A percentile compares a stretch with the other conserved stretches of the same genome.
Conservation (phyloP, 2,113 vertebrate genomes). For the Elephas maximus region DNA sequence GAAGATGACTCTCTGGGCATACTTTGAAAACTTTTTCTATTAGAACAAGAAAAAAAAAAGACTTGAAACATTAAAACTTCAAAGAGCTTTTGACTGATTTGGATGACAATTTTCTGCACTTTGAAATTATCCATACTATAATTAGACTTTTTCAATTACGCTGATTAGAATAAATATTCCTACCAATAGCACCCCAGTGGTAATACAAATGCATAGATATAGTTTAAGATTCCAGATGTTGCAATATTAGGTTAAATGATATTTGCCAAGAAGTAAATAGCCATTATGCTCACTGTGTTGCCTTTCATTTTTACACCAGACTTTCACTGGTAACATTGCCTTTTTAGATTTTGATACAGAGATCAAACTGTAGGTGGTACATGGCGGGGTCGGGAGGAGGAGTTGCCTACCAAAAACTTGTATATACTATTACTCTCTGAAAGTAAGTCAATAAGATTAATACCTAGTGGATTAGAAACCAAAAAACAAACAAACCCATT, state of each 20-base stretch:
- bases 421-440: neutral
- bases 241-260: neutral
- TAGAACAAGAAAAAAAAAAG: constrained; percentile 33
- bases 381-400: neutral
- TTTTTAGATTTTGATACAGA: neutral
- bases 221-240: neutral
- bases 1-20: neutral
- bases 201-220: neutral
- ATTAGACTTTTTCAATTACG: constrained; percentile 54
- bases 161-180: constrained; percentile 15
- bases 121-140: constrained; percentile 43
- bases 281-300: neutral
- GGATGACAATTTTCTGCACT: constrained; percentile 45
- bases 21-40: constrained; percentile 66
- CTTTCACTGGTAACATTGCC: neutral
- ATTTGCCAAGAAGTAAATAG: constrained; percentile 47
- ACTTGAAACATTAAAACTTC: constrained; percentile 70
- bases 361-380: neutral
- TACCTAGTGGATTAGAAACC: neutral
- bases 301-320: neutral
- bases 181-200: neutral
- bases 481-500: too few species aligned
- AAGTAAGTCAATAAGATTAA: neutral
- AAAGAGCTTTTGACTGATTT: constrained; percentile 65
- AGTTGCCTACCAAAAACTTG: neutral